Evolutionary conservation across 2,888 invertebrate genomes (phyloP).

Genomic region (Stenichneumon culpator): DNA sequence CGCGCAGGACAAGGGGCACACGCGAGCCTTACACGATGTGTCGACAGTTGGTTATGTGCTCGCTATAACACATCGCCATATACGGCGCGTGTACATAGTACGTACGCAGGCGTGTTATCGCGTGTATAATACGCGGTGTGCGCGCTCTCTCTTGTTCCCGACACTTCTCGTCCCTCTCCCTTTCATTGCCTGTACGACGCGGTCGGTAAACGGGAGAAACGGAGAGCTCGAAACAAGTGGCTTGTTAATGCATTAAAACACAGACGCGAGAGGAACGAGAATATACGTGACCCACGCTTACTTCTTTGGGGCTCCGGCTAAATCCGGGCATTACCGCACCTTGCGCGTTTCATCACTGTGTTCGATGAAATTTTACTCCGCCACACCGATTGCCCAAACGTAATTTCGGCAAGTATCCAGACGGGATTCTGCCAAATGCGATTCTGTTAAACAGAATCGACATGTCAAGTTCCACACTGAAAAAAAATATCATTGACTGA

Average conservation of each 20-base stretch:
- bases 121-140: conserved; percentile 48
- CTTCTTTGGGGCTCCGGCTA: conserved; percentile 63
- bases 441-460: no score
- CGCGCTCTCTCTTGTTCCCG: conserved; percentile 46
- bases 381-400: background rate
- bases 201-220: conserved; percentile 18
- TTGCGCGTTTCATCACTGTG: conserved; percentile 1
- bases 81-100: conserved; percentile 41
- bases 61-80: conserved; percentile 40
- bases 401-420: background rate
- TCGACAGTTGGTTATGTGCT: conserved; percentile 35
- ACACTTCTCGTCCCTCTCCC: conserved; percentile 35
- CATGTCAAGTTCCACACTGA: background rate
- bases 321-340: conserved; percentile 67
- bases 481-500: no score
- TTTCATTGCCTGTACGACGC: conserved; percentile 46
- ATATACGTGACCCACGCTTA: conserved; percentile 68
- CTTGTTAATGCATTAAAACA: conserved; percentile 79
- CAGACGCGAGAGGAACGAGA: conserved; percentile 68
- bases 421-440: background rate
- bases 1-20: conserved; percentile 38
- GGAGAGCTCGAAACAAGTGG: conserved; percentile 74
- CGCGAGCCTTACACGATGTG: conserved; percentile 49
- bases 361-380: background rate
- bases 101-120: conserved; percentile 62